phyloP scores from a whole-genome alignment of 2,797 vertebrate species.

The Acrossocheilus wenchowensis region DNA sequence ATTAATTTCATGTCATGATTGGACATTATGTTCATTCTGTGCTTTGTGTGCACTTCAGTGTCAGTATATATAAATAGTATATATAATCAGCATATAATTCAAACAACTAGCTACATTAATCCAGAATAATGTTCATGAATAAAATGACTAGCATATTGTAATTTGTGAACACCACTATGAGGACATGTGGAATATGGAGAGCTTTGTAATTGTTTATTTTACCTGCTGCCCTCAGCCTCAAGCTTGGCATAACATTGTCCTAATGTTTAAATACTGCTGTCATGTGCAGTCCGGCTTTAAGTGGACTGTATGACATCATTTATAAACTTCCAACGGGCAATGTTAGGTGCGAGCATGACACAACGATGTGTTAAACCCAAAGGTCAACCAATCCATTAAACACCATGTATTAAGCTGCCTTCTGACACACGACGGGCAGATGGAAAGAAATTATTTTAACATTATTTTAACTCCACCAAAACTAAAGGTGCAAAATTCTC shows the following conservation, averaged over 20 bases:
- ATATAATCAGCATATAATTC: conserved; percentile 15
- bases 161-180: background rate
- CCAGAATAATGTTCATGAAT: conserved; percentile 17
- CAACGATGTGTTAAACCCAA: conserved; percentile 56
- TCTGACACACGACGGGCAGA: conserved; percentile 11
- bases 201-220: conserved; percentile 61
- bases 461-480: too few species aligned
- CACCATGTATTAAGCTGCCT: conserved; percentile 25
- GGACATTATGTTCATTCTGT: background rate
- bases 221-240: conserved; percentile 54
- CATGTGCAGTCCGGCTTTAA: conserved; percentile 53
- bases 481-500: background rate
- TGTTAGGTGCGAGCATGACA: conserved; percentile 50
- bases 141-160: conserved; percentile 1
- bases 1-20: conserved; percentile 16
- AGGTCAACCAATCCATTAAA: conserved; percentile 50
- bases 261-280: conserved; percentile 56
- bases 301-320: conserved; percentile 55
- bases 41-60: conserved; percentile 23
- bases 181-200: conserved; percentile 29
- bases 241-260: conserved; percentile 44
- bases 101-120: conserved; percentile 25
- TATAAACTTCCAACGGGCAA: conserved; percentile 55
- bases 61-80: conserved; percentile 27
- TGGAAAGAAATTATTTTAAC: conserved; percentile 13